Evolutionary conservation across 1,140 invertebrate species (phyloP), one percentile per base, ranked within the genome.

Genomic region (Hyles vespertilio): DNA sequence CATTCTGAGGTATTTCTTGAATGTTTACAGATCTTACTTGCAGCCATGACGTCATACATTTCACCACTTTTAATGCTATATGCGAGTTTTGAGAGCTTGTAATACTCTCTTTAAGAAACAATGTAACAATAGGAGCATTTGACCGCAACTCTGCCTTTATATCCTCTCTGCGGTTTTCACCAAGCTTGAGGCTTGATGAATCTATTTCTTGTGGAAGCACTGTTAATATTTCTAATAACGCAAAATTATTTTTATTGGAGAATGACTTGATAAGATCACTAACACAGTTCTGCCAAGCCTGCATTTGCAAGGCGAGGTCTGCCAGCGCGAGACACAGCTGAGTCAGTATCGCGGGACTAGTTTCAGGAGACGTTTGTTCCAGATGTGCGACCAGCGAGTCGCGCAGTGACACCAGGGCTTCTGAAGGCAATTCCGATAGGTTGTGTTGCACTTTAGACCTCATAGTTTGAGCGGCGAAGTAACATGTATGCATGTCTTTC

Each of bases 401-500:
- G 69, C 97, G 91, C 8, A 99, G 90, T 0, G 96, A 96, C 58
- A 91, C 86, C 70, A 98, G 94, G 36, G 96, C 94, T 69, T 96
- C 94, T 10, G 90, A 68, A 7, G 98, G 98, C 53, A 99, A 89
- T 90, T 99, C 98, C 73, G 97, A 94, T 77, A 99, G 98, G 56
- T 95, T 96, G 69, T 95, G 93, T 87, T 99, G 96, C 53, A 97
- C 96, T 92, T 99, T 99, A 8, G 96, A 96, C 63, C 98, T 92
- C 94, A 99, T 97, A 3, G 98, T 99, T 88, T 99, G 98, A 7
- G 98, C 98, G 22, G 97, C 98, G 91, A 99, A 99, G 84, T 98
- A 98, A 89, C 97, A 98, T 32, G 97, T 97, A 70, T 98, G 94
- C 53, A 98, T 95, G 83, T 97, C 95, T 65, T 92, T 91, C 76